Base-by-base conservation (phyloP, 2,113 vertebrate species). In the Centropus unirufus region DNA sequence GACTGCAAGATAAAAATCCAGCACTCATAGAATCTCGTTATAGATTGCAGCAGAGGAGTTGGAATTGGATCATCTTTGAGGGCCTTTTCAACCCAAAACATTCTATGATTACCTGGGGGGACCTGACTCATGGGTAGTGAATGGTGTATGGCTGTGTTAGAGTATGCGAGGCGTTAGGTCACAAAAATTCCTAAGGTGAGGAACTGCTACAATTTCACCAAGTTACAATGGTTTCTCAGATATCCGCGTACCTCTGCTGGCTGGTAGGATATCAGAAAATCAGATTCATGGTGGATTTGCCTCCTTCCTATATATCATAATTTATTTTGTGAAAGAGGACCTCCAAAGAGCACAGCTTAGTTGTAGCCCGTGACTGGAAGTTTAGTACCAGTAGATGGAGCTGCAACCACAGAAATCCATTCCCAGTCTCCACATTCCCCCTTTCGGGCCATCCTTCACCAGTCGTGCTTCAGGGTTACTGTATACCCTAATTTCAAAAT, bases 321-420 rank as follows among this genome's bases (percentile, higher is more conserved):
- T 19, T 29, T 54, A 9, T 30, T 54, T 8, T 24, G 6, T 19
- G 2, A 11, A n/a, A 51, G 58, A 47, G 14, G 47, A 27, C 4
- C 47, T 34, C 8, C 23, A 5, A 7, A 16, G n/a, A 20, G 61
- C 32, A 5, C 24, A 4, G 5, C 52, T 29, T 39, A 7, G 34
- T 12, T 24, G 36, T 3, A 57, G 44, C 34, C 63, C 1, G 2
- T 14, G 34, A 9, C 14, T 24, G 4, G 3, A 34, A 74, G 46
- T 32, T 17, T 8, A 27, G 23, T 21, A 49, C 86, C 96, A 47
- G 85, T 29, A 97, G 96, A 39, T 94, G 97, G 96, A 44, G 84
- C 93, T 84, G 16, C 86, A 30, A 32, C 64, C 83, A 14, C 90
- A 61, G 67, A 44, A 51, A 79, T 29, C 29, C 21, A 30, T 15